Base-by-base conservation (phyloP, 2,888 invertebrate genomes). In the Sclerodermus sp. region DNA sequence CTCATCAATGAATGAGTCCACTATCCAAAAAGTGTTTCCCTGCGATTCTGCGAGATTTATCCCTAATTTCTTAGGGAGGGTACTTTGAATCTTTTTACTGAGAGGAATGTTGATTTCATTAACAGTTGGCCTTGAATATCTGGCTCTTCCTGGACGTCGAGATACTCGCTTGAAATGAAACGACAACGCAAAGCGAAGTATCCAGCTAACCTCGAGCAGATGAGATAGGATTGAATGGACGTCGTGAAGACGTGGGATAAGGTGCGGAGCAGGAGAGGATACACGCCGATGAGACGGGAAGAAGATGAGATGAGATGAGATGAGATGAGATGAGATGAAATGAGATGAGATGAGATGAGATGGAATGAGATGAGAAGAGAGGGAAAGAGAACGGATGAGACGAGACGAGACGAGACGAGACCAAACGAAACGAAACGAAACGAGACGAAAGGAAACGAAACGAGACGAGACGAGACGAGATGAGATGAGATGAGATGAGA, bases 211-310 rank as follows among this genome's bases (percentile, higher is more conserved):
- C 41, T 53, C 55, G 48, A 34, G 47, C 49, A 41, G 55, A 63
- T 57, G 59, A 61, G 62, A 57, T 59, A 62, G 62, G 55, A 63
- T 63, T 55, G 62, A 63, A 63, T 62, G 59, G 64, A 61, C 64
- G 52, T 59, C 49, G 53, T 43, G 57, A 57, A 50, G 53, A 50
- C 49, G 17, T 29, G 34, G 57, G 52, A 63, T 61, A 58, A 57
- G 53, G 49, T 53, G 47, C 47, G 47, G 40, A 31, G 49, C 47
- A 41, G 34, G 49, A 50, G 47, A 50, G 49, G 47, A 50, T 50
- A 50, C 49, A 46, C 40, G 47, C 40, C n/a, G 18, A 3, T 10
- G 14, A 36, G 17, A 41, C 36, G 12, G 17, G 37, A 44, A n/a
- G 39, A 39, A 16, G 10, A 12, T 32, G 32, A 32, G 14, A 45